These are phyloP conservation scores for Nothura maculosa DNA, from an alignment of 2,797 vertebrate species.

Conservation along the genomic window DNA sequence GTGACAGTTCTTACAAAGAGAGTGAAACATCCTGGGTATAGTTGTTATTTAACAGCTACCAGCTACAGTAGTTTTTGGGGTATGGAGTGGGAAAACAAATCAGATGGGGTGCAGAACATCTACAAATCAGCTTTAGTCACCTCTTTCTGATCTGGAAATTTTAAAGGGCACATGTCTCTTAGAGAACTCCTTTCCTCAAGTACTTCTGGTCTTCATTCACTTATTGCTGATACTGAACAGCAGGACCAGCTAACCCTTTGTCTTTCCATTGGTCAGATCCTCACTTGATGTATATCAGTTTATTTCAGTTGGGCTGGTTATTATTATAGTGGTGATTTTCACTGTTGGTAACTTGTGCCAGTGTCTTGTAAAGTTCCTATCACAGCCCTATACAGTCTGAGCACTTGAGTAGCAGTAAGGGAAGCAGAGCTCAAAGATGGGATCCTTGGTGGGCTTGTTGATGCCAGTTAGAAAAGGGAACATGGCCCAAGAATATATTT, in stretches of 20 bases:
- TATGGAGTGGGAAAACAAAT: not conserved
- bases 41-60: not conserved
- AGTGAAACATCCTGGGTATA: not conserved
- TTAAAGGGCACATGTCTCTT: not conserved
- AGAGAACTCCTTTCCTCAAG: not conserved
- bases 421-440: not conserved
- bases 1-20: not conserved
- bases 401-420: not conserved
- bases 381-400: not conserved
- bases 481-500: not conserved
- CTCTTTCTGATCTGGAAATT: not conserved
- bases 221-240: not conserved
- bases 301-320: not conserved
- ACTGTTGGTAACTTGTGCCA: not conserved
- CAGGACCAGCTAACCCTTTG: conserved; percentile 4
- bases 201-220: not conserved
- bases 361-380: not conserved
- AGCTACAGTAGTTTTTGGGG: not conserved
- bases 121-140: not conserved
- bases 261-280: not conserved
- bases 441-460: not conserved
- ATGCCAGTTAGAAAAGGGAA: not conserved
- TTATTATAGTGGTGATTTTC: not conserved
- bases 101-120: not conserved
- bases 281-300: not conserved